A percentile compares a stretch with the other conserved stretches of the same genome.
Evolutionary conservation across 2,113 vertebrate genomes (phyloP).

Genomic region (Pongo pygmaeus): DNA sequence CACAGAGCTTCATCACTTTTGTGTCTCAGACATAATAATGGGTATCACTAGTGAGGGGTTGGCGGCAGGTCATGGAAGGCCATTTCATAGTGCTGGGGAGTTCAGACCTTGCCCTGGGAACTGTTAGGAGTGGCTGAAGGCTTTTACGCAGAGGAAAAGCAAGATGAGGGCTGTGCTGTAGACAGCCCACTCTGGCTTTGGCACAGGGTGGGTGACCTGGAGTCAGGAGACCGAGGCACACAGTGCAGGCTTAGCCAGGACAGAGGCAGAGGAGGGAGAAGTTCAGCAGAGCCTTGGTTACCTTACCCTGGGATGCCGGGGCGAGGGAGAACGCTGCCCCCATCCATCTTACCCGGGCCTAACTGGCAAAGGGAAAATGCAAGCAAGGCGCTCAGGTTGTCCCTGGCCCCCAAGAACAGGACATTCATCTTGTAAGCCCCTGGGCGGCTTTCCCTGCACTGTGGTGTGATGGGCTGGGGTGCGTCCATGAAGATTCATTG

Average conservation of each 20-base stretch:
- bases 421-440: not conserved
- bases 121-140: rapidly evolving
- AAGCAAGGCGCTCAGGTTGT: not conserved
- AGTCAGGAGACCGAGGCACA: not conserved
- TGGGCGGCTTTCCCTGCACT: not conserved
- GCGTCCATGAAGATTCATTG: rapidly evolving
- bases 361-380: not conserved
- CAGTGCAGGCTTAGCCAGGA: not conserved
- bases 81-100: no score
- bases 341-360: not conserved
- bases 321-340: not conserved
- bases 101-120: not conserved
- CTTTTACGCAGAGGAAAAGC: not conserved
- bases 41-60: not conserved
- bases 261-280: not conserved
- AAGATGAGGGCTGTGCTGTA: not conserved
- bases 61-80: not conserved
- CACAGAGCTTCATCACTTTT: not conserved
- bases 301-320: not conserved
- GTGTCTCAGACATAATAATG: not conserved
- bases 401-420: not conserved
- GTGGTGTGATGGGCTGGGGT: not conserved
- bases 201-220: not conserved
- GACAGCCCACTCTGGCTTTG: not conserved
- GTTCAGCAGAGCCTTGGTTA: not conserved